These are phyloP conservation scores for Stenopsyche tienmushanensis DNA, from an alignment of 1,140 invertebrate species.

Conservation along the genomic window DNA sequence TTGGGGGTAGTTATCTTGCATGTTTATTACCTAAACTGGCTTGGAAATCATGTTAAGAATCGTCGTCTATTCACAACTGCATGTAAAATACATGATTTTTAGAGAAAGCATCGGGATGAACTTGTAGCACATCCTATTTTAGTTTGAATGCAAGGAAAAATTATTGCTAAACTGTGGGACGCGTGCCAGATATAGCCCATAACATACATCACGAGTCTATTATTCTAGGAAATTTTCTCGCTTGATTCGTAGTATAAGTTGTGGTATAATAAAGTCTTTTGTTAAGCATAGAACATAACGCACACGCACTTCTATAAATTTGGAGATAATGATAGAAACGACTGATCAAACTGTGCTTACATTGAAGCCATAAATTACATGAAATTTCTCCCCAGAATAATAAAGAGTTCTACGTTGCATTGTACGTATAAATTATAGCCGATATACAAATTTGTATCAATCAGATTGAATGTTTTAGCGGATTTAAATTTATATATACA, in stretches of 20 bases:
- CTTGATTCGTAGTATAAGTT: background rate
- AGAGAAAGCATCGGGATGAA: too few relatives aligned
- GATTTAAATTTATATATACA: too few relatives aligned
- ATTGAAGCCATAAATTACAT: too few relatives aligned
- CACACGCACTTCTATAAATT: background rate
- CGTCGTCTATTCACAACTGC: background rate
- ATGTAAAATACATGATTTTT: background rate
- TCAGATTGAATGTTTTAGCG: too few relatives aligned
- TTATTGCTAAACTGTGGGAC: background rate
- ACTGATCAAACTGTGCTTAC: background rate
- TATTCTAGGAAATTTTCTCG: background rate
- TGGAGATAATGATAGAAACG: background rate
- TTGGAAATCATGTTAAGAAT: too few relatives aligned
- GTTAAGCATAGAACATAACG: background rate
- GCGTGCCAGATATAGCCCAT: background rate
- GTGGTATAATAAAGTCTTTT: background rate
- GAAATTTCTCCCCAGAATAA: too few relatives aligned
- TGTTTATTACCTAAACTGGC: too few relatives aligned
- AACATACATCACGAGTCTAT: background rate
- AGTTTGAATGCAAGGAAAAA: too few relatives aligned
- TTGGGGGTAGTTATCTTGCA: background rate
- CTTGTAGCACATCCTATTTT: too few relatives aligned
- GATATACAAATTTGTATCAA: too few relatives aligned
- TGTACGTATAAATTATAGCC: too few relatives aligned
- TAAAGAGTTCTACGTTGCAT: too few relatives aligned